Evolutionary conservation across 1,140 invertebrate genomes (phyloP), one percentile per base, ranked within the genome.

Genomic region (Cotesia glomerata): DNA sequence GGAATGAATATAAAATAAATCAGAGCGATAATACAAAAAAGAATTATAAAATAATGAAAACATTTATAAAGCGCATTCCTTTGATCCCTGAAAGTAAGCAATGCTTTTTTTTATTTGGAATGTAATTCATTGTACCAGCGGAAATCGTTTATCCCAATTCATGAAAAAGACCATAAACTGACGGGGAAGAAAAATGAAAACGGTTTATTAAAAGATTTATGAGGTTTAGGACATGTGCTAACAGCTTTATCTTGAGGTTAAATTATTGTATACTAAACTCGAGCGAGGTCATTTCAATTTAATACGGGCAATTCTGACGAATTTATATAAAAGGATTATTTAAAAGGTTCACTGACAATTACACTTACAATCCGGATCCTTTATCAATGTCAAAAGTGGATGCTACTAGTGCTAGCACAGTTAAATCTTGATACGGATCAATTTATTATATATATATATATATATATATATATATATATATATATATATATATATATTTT

Each of bases 261-360:
- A 49, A 49, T 49, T 64, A 64, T 49, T 13, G 9, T 64, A 64
- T 45, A 49, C 36, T 26, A 64, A 18, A 45, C 18, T 9, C 16
- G n/a, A 9, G 1, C 13, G 62, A 64, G 26, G 39, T 64, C 62
- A 36, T 64, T 64, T n/a, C 62, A 64, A 64, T 64, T 64, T 64
- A n/a, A 49, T 64, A 64, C 39, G 39, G 62, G 62, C 62, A 64
- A 64, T 64, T 64, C 45, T 49, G 62, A 45, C 45, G 34, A 49
- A 64, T 64, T 14, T 49, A 36, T 36, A 62, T 62, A 62, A 62
- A 59, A 62, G 59, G 59, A 34, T 62, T 62, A 34, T 14, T 56
- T 56, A 18, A 18, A 56, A 13, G 14, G 34, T 58, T 58, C n/a
- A 34, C 59, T 39, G n/a, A 26, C 13, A 62, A n/a, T 35, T 26